Evolutionary conservation across 1,140 invertebrate species (phyloP).

Genomic region (Ceratoteleas bidentatus): DNA sequence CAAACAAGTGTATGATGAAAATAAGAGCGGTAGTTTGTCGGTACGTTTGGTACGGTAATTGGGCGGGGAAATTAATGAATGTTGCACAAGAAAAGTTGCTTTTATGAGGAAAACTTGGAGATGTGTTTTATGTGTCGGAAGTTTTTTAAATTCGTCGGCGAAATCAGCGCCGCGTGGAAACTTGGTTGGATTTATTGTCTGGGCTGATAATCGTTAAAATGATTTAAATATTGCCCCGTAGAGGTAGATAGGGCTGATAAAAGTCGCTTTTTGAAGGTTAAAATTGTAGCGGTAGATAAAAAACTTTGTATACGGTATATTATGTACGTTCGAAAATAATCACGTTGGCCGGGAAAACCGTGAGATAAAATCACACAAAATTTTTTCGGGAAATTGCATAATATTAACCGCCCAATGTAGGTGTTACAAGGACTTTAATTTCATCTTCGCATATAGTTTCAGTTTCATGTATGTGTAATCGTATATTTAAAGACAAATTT

Average conservation of each 20-base stretch:
- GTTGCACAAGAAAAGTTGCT: too few relatives aligned
- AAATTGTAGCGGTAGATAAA: too few relatives aligned
- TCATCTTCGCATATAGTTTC: conserved; percentile 19
- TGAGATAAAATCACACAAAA: conserved; percentile 23
- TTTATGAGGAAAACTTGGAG: too few relatives aligned
- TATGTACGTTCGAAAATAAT: conserved; percentile 16
- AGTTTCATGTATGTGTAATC: background rate
- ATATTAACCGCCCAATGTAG: conserved; percentile 3
- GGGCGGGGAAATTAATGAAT: too few relatives aligned
- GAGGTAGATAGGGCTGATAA: background rate
- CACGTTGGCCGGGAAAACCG: background rate
- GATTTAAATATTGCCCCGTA: background rate
- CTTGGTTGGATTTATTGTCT: background rate
- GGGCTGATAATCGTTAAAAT: background rate
- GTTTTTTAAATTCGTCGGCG: background rate
- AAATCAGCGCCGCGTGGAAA: background rate
- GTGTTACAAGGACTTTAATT: conserved; percentile 5
- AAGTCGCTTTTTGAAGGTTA: background rate
- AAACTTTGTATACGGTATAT: too few relatives aligned
- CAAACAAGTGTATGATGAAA: too few relatives aligned
- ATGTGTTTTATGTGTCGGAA: background rate
- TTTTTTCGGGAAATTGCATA: conserved; percentile 22
- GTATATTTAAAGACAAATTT: conserved; percentile 15
- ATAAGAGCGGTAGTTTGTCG: too few relatives aligned
- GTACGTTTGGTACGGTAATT: too few relatives aligned